Base-by-base conservation (phyloP, 2,888 invertebrate species). In the Gymnosoma rotundatum region DNA sequence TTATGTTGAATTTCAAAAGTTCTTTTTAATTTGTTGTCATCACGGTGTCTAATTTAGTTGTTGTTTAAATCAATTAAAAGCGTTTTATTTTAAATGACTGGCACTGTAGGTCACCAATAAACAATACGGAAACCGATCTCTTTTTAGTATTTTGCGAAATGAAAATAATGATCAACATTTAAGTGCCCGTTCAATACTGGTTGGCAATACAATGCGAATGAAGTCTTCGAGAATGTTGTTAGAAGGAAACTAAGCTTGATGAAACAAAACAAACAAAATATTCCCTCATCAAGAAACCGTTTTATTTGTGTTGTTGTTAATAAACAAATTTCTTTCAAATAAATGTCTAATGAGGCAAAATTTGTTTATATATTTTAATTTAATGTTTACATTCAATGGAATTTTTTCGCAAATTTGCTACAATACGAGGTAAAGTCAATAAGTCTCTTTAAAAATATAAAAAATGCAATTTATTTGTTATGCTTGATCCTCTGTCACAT, bases 141-240 rank as follows among this genome's bases (percentile, higher is more conserved):
- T 32, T 32, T 2, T 25, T 36, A 20, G 25, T 56, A 56, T 16
- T 75, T 20, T 20, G 60, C 45, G 21, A 32, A 50, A 48, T 45
- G 56, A 45, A 45, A 48, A 45, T 14, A 67, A 61, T 50, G 72
- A 72, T 58, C 64, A 72, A 58, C 36, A 48, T n/a, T 48, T 56
- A 12, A 32, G n/a, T 58, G 72, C 16, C 58, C 12, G 16, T 79
- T 66, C 32, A 72, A 79, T 63, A 78, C 78, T 78, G 56, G 12
- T 25, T 54, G 10, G 14, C 36, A 48, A 32, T 36, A 48, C n/a
- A 56, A 16, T 4, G 21, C 45, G 7, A 56, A 54, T 70, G 42
- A 63, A n/a, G 16, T 7, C 4, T 50, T 32, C 2, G 32, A 32
- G 7, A 32, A 32, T 32, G 12, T 42, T 42, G 42, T 42, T 52